Base-by-base conservation (phyloP, 2,113 vertebrate species). In the Cricetomys ansorgei region DNA sequence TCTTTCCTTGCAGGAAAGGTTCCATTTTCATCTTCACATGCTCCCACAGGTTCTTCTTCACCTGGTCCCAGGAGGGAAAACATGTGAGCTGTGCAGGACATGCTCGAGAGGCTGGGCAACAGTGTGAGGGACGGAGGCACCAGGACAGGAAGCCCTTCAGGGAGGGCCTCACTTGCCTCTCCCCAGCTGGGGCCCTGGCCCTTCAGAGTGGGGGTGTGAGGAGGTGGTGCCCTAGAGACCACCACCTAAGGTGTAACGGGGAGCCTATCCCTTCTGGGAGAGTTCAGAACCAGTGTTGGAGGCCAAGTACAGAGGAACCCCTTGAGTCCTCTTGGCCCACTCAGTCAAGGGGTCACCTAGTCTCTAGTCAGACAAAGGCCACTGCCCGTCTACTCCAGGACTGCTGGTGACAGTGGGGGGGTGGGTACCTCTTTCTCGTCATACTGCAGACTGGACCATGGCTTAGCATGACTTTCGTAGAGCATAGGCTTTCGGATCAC, bases 371-470 rank as follows among this genome's bases (percentile, higher is more conserved):
- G 55, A 3, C 15, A 17, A 53, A 29, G 13, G 70, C 16, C 0
- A 2, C 43, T 1, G 34, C 31, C 23, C 12, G 8, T 12, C 75
- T 31, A 9, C 45, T 9, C 37, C 55, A 13, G 53, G 13, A n/a
- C 40, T 8, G 75, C 45, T 2, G 31, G 43, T 0, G 1, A 7
- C 34, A 1, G 7, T 8, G 13, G 21, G 4, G 4, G 10, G 19
- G 0, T 4, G 37, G 0, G 13, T 96, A 99, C 99, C 97, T 99
- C 95, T 10, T 97, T 3, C 45, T 40, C 0, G 0, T 94, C 88
- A 7, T 99, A 99, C 0, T 88, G 0, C 17, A 99, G 80, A 3
- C 94, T 55, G 0, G 0, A 0, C 99, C 99, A 99, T 0, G 0
- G 23, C 31, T 34, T 88, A 2, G 1, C 0, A 0, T 0, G 0